These are phyloP conservation scores for Nyctibius bracteatus DNA, from an alignment of 2,113 vertebrate species.

Conservation along the genomic window DNA sequence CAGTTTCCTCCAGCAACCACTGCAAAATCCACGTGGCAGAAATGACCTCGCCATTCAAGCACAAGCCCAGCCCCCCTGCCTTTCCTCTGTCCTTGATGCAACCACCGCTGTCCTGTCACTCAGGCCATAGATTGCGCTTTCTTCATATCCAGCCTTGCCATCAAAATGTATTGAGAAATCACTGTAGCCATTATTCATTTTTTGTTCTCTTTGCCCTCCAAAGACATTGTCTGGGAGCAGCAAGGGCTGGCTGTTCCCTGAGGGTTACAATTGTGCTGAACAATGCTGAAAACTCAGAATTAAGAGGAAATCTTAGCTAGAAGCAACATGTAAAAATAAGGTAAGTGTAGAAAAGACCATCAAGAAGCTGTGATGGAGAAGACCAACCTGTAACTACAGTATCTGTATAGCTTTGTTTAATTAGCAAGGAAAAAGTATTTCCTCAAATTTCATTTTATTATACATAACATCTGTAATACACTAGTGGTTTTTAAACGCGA, in stretches of 20 bases:
- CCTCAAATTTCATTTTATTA: background rate
- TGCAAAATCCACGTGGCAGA: background rate
- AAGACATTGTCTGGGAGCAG: background rate
- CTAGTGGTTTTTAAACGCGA: background rate
- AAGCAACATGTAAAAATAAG: background rate
- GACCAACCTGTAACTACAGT: background rate
- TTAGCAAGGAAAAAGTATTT: background rate
- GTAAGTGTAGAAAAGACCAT: background rate
- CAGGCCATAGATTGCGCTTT: background rate
- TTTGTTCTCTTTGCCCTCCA: background rate
- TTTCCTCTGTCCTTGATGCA: background rate
- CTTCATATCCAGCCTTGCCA: background rate
- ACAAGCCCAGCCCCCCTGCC: background rate
- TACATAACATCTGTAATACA: accelerated
- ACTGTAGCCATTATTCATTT: background rate
- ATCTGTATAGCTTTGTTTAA: background rate
- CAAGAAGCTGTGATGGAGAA: background rate
- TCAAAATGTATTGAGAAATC: background rate
- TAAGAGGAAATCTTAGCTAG: background rate
- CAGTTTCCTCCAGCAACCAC: background rate
- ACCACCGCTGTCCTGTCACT: background rate
- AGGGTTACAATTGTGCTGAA: background rate
- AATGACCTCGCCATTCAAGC: background rate
- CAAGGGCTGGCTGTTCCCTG: background rate
- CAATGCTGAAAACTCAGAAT: background rate